These are phyloP conservation scores for Halocynthia roretzi DNA, from an alignment of 23 tunicate genomes.

Conservation along the genomic window DNA sequence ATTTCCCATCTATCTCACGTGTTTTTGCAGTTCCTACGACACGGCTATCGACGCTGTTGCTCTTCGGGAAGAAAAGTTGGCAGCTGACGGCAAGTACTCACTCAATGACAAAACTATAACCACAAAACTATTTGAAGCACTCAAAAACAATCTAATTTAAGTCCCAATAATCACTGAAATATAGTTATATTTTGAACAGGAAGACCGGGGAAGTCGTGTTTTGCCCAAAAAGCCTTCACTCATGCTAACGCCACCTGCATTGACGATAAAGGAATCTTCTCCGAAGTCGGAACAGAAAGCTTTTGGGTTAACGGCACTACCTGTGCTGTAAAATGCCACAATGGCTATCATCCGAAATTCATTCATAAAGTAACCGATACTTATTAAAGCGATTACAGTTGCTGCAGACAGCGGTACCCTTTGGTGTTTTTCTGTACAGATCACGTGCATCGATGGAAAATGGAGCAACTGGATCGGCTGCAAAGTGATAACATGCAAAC, in stretches of 20 bases:
- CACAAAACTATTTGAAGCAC: no score
- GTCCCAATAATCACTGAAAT: no score
- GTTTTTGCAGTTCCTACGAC: background rate
- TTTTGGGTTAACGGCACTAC: background rate
- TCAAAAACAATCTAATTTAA: no score
- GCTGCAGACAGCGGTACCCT: no score
- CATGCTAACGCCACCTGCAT: background rate
- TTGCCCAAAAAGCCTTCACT: no score
- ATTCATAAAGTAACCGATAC: background rate
- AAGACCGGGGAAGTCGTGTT: no score
- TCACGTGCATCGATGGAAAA: background rate
- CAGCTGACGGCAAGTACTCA: no score
- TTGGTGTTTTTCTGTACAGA: background rate
- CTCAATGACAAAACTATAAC: no score
- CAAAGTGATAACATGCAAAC: background rate
- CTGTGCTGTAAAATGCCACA: background rate
- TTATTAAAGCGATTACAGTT: background rate
- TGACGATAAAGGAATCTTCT: background rate
- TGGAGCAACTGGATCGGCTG: background rate
- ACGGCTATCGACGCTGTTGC: background rate
- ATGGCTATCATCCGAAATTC: background rate
- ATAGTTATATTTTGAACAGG: no score
- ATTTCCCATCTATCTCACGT: background rate
- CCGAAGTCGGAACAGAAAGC: background rate
- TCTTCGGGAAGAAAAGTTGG: background rate